phyloP scores from a whole-genome alignment of 2,113 vertebrate species.

The Sinocyclocheilus maitianheensis region DNA sequence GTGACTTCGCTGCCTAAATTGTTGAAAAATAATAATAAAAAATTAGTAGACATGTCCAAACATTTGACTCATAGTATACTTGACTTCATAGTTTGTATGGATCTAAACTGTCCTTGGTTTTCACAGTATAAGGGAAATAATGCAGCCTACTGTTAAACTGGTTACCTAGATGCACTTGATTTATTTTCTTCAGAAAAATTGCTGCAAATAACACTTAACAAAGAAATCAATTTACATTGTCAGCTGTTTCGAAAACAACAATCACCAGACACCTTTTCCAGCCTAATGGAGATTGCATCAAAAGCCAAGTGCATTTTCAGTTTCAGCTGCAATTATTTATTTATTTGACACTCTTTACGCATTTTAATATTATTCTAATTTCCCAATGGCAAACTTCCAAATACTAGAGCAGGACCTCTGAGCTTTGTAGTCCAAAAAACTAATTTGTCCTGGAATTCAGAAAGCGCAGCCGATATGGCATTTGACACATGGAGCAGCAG shows the following conservation, averaged over 20 bases:
- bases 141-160: neutral
- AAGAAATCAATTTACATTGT: neutral
- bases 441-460: conserved; percentile 13
- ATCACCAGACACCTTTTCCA: neutral
- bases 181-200: neutral
- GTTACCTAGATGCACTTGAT: neutral
- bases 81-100: neutral
- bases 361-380: conserved; percentile 34
- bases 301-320: conserved; percentile 15
- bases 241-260: neutral
- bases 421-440: conserved; percentile 34
- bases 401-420: conserved; percentile 21
- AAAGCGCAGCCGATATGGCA: neutral
- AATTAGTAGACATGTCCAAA: neutral
- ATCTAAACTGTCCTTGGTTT: neutral
- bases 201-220: neutral
- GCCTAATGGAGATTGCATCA: neutral
- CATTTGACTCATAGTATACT: neutral
- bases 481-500: conserved; percentile 18
- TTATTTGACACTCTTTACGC: neutral
- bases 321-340: conserved; percentile 16
- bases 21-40: neutral
- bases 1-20: neutral
- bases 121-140: neutral
- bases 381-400: conserved; percentile 14